Evolutionary conservation across 2,888 invertebrate genomes (phyloP).

Genomic region (Himalopsyche tibetana): DNA sequence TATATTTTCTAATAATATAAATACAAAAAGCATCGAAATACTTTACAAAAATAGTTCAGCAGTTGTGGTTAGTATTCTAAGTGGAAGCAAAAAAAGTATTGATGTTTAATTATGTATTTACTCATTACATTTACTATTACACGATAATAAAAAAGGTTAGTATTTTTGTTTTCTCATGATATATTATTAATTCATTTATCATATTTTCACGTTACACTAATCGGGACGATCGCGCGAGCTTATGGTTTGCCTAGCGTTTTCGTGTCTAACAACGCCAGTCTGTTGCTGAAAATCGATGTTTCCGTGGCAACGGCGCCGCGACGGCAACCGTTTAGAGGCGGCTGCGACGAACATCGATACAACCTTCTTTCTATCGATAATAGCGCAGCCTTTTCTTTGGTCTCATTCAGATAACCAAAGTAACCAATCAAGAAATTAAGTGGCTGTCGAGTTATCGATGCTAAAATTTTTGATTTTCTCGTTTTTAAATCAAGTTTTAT

Average conservation of each 20-base stretch:
- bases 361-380: conserved; percentile 28
- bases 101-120: too few relatives aligned
- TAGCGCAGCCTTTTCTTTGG: background rate
- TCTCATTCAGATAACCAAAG: background rate
- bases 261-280: conserved; percentile 18
- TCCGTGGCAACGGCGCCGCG: conserved; percentile 35
- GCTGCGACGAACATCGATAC: background rate
- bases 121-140: too few relatives aligned
- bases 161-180: background rate
- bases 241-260: conserved; percentile 2
- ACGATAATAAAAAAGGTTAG: too few relatives aligned
- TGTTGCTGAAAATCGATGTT: conserved; percentile 43
- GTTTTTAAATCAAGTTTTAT: too few relatives aligned
- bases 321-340: conserved; percentile 11
- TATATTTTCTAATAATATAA: too few relatives aligned
- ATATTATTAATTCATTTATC: background rate
- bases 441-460: too few relatives aligned
- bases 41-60: too few relatives aligned
- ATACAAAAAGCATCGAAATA: too few relatives aligned
- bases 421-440: too few relatives aligned
- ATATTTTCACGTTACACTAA: background rate
- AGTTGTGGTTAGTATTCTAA: too few relatives aligned
- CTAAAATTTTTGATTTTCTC: too few relatives aligned
- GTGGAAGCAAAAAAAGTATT: too few relatives aligned
- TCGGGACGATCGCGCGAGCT: conserved; percentile 13